Percentiles rank a stretch among this genome's conserved stretches.
Evolutionary conservation across 1,140 invertebrate species (phyloP).

Genomic region (Stegodyphus mimosarum): DNA sequence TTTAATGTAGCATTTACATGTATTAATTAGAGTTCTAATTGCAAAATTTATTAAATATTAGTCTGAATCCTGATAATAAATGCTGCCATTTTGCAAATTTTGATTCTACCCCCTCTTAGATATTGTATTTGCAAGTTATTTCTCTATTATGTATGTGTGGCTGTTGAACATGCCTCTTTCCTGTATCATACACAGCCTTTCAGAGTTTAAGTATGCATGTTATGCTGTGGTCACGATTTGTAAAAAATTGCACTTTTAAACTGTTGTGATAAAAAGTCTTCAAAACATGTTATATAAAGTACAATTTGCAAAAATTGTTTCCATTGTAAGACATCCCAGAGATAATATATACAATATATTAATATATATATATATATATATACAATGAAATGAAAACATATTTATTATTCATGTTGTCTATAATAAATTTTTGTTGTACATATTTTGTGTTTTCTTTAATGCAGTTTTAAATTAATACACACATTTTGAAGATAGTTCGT

Average conservation of each 20-base stretch:
- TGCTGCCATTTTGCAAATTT: background rate
- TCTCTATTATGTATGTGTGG: background rate
- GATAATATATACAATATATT: conserved; percentile 39
- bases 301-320: conserved; percentile 24
- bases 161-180: background rate
- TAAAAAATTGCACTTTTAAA: conserved; percentile 32
- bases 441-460: background rate
- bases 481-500: no score
- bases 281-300: background rate
- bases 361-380: conserved; percentile 39
- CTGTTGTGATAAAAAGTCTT: conserved; percentile 49
- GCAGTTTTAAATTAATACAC: no score
- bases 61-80: background rate
- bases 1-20: no score
- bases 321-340: conserved; percentile 30
- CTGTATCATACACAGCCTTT: conserved; percentile 29
- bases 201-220: conserved; percentile 17
- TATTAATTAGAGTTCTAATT: no score
- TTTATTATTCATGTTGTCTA: conserved; percentile 58
- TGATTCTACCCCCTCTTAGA: background rate
- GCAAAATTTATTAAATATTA: no score
- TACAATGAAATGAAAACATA: conserved; percentile 37
- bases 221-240: conserved; percentile 4
- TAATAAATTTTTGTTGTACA: conserved; percentile 55
- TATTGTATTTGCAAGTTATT: background rate